Percentiles rank a stretch among this genome's conserved stretches.
Evolutionary conservation across 2,113 vertebrate genomes (phyloP).

Genomic region (Xiphorhynchus elegans): DNA sequence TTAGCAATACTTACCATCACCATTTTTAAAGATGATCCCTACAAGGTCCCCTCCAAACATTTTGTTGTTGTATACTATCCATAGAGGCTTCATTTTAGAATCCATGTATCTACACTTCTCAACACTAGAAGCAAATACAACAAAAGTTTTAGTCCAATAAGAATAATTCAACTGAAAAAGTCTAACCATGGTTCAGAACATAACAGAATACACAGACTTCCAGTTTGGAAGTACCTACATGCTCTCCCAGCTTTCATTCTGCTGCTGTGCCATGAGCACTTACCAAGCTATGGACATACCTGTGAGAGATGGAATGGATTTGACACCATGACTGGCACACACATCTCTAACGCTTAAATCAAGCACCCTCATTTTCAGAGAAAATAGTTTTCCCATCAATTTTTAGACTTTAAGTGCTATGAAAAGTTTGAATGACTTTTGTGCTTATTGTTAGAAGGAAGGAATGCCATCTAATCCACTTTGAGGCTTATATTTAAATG

Average conservation of each 20-base stretch:
- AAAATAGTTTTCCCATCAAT: not conserved
- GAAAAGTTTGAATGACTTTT: not conserved
- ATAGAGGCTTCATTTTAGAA: slow-evolving; percentile 99
- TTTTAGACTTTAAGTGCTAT: not conserved
- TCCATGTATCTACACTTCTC: slow-evolving; percentile 98
- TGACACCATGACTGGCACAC: not conserved
- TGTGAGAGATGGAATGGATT: not conserved
- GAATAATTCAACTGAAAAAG: not conserved
- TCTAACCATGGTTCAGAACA: not conserved
- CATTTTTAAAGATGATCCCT: slow-evolving; percentile 98
- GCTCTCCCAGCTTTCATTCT: not conserved
- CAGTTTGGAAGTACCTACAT: not conserved
- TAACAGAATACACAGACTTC: not conserved
- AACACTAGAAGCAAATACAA: slow-evolving; percentile 77
- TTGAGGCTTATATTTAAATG: not conserved
- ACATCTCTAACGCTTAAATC: not conserved
- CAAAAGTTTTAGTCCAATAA: not conserved
- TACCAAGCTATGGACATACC: not conserved
- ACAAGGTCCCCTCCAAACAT: slow-evolving; percentile 88
- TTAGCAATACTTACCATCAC: slow-evolving; percentile 84
- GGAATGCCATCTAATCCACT: not conserved
- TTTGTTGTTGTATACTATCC: slow-evolving; percentile 96
- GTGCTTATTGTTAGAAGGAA: not conserved
- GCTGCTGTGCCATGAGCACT: not conserved
- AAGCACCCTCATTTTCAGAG: not conserved